Evolutionary conservation across 1,140 invertebrate genomes (phyloP), one percentile per base, ranked within the genome.

Genomic region (Caligus rogercresseyi): DNA sequence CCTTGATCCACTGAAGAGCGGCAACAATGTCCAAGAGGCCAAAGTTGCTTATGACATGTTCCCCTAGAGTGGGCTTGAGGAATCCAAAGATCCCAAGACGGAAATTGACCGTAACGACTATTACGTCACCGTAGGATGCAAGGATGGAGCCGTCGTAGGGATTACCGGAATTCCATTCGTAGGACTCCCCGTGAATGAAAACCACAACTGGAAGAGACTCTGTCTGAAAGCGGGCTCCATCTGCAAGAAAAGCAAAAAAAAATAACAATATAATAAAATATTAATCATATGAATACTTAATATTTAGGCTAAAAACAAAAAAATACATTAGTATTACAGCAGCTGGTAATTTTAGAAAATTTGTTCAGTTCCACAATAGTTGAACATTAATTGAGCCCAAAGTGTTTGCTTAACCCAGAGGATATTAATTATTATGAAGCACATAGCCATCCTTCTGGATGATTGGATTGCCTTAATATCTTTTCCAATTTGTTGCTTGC

Each of bases 111-210:
- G 87, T 94, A 31, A 96, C 84, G 23, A 97, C 88, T 70, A 96
- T 84, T 23, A 95, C 83, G 68, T 88, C 83, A 21, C 91, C 87
- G 71, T 89, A 87, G 69, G 88, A 89, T 56, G 91, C 84, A 64
- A 97, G 77, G 15, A 95, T 86, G 61, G 84, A 86, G 62, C 91
- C 91, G 70, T 96, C 92, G 76, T 94, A 95, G 0, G 89, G 84
- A 78, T 95, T 95, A 25, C 91, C 91, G 26, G 88, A 90, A 74
- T 90, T 93, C 84, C 89, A 94, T 72, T 92, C 87, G 76, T 91
- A 95, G 68, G 88, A 93, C 74, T 95, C 91, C 0, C 92, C 92
- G 71, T 96, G 91, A 54, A 97, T 85, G 77, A 90, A 94, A 13
- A 96, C 86, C 72, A 97, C 79, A 20, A 95, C 89, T 0, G 91